Evolutionary conservation across 2,888 invertebrate genomes (phyloP), one percentile per base, ranked within the genome.

Genomic region (Bombylius major): DNA sequence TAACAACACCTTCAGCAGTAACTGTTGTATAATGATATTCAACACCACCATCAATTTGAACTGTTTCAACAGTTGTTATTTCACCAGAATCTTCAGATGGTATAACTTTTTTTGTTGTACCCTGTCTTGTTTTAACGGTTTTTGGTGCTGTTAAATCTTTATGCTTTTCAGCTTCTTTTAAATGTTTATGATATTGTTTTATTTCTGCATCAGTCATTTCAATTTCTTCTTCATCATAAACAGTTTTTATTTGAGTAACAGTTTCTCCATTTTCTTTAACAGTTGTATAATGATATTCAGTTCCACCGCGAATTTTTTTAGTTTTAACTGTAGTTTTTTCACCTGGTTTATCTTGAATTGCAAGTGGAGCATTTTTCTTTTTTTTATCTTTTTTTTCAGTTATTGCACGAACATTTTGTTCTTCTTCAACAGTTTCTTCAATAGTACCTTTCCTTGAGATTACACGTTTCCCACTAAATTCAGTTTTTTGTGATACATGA

Each of bases 1-100:
- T 74, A 9, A 70, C 69, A 56, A 72, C 69, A 55, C 73, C 73
- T 60, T 73, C 71, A 11, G 70, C 55, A 34, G 70, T 70, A n/a
- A 73, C 70, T 1, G 73, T 74, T 54, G 72, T 72, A 50, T 72
- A 73, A 55, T 67, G 71, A 50, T 69, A 70, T 59, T 74, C 75
- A 53, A 71, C 73, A 53, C 73, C 75, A 14, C 75, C 73, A 49
- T 69, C 64, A 54, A 74, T 73, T 56, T 70, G 67, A 57, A 70
- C 70, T 48, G 73, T 73, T 63, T 73, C 73, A 4, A 73, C 71
- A 39, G 73, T 73, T 56, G 73, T 73, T 4, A 73, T 71, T 54
- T 73, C 72, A 7, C 73, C 73, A 4, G 72, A 69, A 59, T 73
- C 72, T 55, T 73, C 73, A 0, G 71, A 70, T 45, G 73, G 73